Evolutionary conservation across 2,888 invertebrate species (phyloP).

Genomic region (Amblyjoppa fuscipennis): DNA sequence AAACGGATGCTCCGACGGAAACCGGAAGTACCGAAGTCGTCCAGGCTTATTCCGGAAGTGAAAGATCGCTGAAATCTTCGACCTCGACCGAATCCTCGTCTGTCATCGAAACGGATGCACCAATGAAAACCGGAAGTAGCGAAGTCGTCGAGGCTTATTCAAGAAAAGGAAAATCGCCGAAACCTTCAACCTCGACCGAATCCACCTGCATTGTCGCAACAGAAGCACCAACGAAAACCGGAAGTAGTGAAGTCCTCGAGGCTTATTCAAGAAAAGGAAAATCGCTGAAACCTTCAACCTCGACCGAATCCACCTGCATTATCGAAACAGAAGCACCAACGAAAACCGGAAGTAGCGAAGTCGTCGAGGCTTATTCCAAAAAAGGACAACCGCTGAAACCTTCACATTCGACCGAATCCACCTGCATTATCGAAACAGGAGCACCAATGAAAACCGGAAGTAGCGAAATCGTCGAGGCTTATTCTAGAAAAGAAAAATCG

Average conservation of each 20-base stretch:
- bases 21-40: neutral
- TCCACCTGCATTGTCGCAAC: neutral
- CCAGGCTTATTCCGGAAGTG: neutral
- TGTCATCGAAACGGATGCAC: too few species aligned
- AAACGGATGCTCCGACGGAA: neutral
- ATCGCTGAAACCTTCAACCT: too few species aligned
- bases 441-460: neutral
- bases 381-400: conserved; percentile 14
- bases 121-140: too few species aligned
- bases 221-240: neutral
- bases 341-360: neutral
- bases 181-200: neutral
- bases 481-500: neutral
- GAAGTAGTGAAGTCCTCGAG: too few species aligned
- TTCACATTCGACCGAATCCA: neutral
- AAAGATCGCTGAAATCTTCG: too few species aligned
- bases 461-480: neutral
- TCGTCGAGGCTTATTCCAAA: neutral
- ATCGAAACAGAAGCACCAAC: too few species aligned
- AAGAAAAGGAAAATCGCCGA: conserved; percentile 12
- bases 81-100: too few species aligned
- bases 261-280: too few species aligned
- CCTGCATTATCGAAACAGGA: neutral
- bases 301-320: too few species aligned
- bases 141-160: too few species aligned